phyloP scores from a whole-genome alignment of 1,140 invertebrate species.

The Prorops nasuta region DNA sequence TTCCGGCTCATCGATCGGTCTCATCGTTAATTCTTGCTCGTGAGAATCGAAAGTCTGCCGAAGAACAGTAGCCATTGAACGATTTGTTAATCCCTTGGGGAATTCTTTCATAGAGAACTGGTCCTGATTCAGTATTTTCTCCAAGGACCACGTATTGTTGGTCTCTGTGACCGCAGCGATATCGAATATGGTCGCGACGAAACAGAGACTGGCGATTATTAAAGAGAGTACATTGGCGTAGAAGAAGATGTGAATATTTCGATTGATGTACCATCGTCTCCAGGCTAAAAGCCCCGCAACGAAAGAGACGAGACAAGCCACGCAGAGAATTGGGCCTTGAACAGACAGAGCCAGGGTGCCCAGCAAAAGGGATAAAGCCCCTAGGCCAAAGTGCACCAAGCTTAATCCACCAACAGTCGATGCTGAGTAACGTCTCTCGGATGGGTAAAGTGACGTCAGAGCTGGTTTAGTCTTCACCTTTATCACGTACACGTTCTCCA shows the following conservation, averaged over 20 bases:
- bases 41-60: too few species aligned
- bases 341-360: slow-evolving; percentile 53
- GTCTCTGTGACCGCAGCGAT: slow-evolving; percentile 18
- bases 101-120: too few species aligned
- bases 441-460: slow-evolving; percentile 61
- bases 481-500: slow-evolving; percentile 67
- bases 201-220: slow-evolving; percentile 25
- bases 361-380: slow-evolving; percentile 56
- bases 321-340: slow-evolving; percentile 54
- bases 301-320: slow-evolving; percentile 57
- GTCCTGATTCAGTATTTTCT: slow-evolving; percentile 12
- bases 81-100: too few species aligned
- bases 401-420: slow-evolving; percentile 65
- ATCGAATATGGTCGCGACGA: slow-evolving; percentile 30
- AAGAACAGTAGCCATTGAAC: slow-evolving; percentile 1
- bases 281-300: slow-evolving; percentile 62
- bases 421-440: slow-evolving; percentile 66
- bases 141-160: slow-evolving; percentile 15
- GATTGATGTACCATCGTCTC: slow-evolving; percentile 65
- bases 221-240: slow-evolving; percentile 38
- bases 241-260: slow-evolving; percentile 64
- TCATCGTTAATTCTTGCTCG: too few species aligned
- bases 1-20: neutral
- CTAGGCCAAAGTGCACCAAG: slow-evolving; percentile 61
- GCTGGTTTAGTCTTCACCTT: slow-evolving; percentile 64